These are phyloP conservation scores for Saccopteryx bilineata DNA, from an alignment of 2,113 vertebrate species.

Conservation along the genomic window DNA sequence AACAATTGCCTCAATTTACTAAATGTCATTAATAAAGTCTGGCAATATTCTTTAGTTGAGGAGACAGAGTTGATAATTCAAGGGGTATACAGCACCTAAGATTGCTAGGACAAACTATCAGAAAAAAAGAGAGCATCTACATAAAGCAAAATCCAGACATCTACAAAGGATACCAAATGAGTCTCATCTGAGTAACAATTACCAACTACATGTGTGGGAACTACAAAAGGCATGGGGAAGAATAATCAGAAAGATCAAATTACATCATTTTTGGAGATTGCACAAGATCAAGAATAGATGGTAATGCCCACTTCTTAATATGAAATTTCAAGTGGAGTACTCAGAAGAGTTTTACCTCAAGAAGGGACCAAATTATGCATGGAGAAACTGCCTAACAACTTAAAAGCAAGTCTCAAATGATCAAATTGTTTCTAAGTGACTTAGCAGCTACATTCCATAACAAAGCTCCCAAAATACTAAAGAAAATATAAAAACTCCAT, in stretches of 20 bases:
- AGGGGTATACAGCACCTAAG: not conserved
- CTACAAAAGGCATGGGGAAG: not conserved
- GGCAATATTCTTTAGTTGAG: not conserved
- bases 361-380: not conserved
- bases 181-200: not conserved
- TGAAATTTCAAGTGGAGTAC: not conserved
- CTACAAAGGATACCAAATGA: not conserved
- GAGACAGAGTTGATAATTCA: conserved; percentile 23
- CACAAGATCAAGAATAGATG: not conserved
- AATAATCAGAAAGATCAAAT: not conserved
- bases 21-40: not conserved
- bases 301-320: not conserved
- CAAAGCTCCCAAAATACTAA: not conserved
- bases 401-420: not conserved
- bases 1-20: not conserved
- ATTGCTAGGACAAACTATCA: not conserved
- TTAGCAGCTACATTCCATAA: not conserved
- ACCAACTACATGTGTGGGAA: not conserved
- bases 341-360: not conserved
- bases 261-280: not conserved
- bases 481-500: not conserved
- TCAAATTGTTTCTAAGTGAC: not conserved
- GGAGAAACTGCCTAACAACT: not conserved
- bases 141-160: not conserved
- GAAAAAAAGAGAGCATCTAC: not conserved